phyloP scores from a whole-genome alignment of 2,797 vertebrate species.

The Lindbergichthys nudifrons region DNA sequence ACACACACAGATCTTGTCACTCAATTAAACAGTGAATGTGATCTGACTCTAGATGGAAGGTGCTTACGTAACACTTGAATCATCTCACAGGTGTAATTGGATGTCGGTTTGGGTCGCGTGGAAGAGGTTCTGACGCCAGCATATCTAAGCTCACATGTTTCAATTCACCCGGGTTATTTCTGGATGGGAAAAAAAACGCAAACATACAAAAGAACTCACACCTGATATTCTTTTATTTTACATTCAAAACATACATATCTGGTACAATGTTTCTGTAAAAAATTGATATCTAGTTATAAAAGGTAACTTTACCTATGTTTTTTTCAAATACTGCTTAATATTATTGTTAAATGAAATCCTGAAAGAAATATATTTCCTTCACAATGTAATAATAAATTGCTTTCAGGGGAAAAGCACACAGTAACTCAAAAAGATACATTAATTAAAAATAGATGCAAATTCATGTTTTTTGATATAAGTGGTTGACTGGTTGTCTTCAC shows the following conservation, averaged over 20 bases:
- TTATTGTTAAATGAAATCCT: constrained; percentile 41
- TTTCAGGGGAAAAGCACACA: constrained; percentile 50
- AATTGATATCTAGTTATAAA: constrained; percentile 31
- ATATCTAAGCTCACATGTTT: constrained; percentile 61
- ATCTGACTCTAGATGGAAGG: constrained; percentile 62
- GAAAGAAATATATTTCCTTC: constrained; percentile 42
- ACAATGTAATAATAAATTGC: constrained; percentile 61
- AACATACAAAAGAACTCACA: background rate
- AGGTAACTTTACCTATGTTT: constrained; percentile 41
- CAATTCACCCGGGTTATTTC: constrained; percentile 42
- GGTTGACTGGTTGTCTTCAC: constrained; percentile 48
- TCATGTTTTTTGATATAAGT: constrained; percentile 48
- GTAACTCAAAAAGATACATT: constrained; percentile 57
- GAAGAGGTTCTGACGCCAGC: constrained; percentile 31
- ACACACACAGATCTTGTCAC: constrained; percentile 63
- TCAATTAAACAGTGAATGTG: constrained; percentile 51
- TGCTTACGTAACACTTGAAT: constrained; percentile 64
- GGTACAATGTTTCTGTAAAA: constrained; percentile 27
- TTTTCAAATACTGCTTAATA: constrained; percentile 59
- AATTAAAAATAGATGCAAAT: constrained; percentile 69
- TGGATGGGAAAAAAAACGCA: constrained; percentile 4
- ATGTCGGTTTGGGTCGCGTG: constrained; percentile 52
- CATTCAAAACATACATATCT: constrained; percentile 44
- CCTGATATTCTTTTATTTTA: constrained; percentile 65
- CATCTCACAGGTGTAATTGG: constrained; percentile 72